Percentiles rank a stretch among this genome's conserved stretches.
phyloP scores from a whole-genome alignment of 2,113 vertebrate species.

The Notechis scutatus region DNA sequence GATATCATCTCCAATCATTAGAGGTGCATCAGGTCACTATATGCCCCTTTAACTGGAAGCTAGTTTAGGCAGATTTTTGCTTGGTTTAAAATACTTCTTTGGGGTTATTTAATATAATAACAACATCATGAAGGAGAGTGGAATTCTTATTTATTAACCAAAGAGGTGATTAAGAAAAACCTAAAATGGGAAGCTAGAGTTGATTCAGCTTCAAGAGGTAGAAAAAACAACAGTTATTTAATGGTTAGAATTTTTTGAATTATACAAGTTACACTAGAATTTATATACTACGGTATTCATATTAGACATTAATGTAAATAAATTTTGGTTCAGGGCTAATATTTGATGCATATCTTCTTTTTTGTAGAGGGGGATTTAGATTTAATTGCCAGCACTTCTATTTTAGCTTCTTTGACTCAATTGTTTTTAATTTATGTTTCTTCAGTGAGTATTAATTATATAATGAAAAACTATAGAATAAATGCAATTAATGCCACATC shows the following conservation, averaged over 20 bases:
- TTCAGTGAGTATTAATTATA: constrained; percentile 25
- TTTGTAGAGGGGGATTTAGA: not conserved
- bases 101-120: not conserved
- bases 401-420: constrained; percentile 3
- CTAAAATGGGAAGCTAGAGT: constrained; percentile 1
- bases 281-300: not conserved
- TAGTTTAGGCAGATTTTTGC: not conserved
- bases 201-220: not conserved
- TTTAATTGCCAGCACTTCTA: constrained; percentile 1
- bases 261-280: not conserved
- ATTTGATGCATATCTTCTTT: not conserved
- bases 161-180: not conserved
- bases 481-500: constrained; percentile 46
- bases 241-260: constrained; percentile 13
- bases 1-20: not conserved
- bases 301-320: constrained; percentile 22
- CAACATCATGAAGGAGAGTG: not conserved
- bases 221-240: not conserved
- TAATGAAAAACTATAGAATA: constrained; percentile 20
- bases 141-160: not conserved
- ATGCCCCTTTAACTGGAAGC: not conserved
- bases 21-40: not conserved
- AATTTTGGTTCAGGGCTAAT: not conserved
- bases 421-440: constrained; percentile 4
- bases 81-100: not conserved